A percentile compares a stretch with the other conserved stretches of the same genome.
Conservation (phyloP, 2,113 vertebrate genomes). For the Ammodytes marinus region DNA sequence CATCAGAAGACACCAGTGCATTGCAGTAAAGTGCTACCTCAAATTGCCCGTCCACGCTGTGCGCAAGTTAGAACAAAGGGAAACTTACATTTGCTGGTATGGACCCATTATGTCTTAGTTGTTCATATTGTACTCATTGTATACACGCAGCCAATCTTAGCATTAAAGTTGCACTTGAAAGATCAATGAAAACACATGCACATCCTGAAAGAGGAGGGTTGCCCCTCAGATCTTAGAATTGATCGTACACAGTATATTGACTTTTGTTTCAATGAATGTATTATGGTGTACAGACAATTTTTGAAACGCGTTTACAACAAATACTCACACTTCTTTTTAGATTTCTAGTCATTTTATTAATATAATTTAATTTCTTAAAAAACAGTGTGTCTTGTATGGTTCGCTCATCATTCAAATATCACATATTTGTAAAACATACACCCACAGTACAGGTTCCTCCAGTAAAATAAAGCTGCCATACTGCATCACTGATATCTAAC, state of each 20-base stretch:
- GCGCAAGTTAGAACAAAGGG: neutral
- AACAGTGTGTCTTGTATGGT: neutral
- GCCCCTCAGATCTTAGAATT: neutral
- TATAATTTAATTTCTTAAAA: neutral
- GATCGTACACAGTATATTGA: neutral
- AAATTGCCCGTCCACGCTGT: constrained; percentile 87
- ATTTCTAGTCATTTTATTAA: no score
- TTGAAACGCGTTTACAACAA: neutral
- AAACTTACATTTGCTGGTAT: neutral
- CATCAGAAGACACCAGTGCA: constrained; percentile 86
- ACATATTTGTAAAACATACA: neutral
- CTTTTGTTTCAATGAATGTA: neutral
- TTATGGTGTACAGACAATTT: neutral
- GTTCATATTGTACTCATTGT: neutral
- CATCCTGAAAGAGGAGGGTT: no score
- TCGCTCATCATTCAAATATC: neutral
- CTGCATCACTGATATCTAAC: neutral
- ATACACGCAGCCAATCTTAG: neutral
- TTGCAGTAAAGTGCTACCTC: constrained; percentile 94
- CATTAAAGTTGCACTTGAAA: neutral
- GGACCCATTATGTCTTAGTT: neutral
- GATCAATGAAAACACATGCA: no score
- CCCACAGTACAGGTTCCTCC: neutral
- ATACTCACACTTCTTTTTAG: neutral
- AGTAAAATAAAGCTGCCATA: neutral